A percentile compares a stretch with the other conserved stretches of the same genome.
Conservation (phyloP, 2,113 vertebrate genomes). For the Malurus alboscapulatus region DNA sequence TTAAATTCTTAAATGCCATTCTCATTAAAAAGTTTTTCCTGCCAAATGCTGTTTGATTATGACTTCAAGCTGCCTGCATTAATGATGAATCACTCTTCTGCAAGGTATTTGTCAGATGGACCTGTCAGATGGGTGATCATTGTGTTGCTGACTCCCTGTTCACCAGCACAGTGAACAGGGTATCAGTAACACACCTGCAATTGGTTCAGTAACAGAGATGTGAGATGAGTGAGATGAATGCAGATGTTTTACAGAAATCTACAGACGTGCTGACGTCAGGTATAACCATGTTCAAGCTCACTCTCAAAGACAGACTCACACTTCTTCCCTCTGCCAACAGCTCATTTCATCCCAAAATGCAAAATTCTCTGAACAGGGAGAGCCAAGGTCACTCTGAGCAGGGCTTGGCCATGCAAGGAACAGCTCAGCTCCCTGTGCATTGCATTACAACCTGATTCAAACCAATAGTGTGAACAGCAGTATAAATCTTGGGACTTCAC, state of each 20-base stretch:
- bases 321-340: not conserved
- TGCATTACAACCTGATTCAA: not conserved
- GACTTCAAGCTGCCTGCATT: not conserved
- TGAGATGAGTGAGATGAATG: not conserved
- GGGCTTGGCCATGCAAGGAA: not conserved
- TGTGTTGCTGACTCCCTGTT: not conserved
- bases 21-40: conserved; percentile 31
- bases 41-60: not conserved
- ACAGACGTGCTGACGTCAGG: not conserved
- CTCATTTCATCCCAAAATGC: not conserved
- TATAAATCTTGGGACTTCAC: too few relatives aligned
- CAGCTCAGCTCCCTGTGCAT: not conserved
- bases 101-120: not conserved
- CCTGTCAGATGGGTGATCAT: not conserved
- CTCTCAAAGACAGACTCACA: not conserved
- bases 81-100: not conserved
- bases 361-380: not conserved
- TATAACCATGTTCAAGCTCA: not conserved
- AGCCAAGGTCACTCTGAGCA: not conserved
- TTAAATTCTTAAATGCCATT: not conserved
- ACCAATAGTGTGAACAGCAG: not conserved
- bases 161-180: not conserved
- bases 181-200: not conserved
- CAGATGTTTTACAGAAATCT: not conserved
- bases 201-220: not conserved